Percentiles rank a stretch among this genome's conserved stretches.
phyloP scores from a whole-genome alignment of 1,140 invertebrate genomes.

The Drosophila nannoptera region DNA sequence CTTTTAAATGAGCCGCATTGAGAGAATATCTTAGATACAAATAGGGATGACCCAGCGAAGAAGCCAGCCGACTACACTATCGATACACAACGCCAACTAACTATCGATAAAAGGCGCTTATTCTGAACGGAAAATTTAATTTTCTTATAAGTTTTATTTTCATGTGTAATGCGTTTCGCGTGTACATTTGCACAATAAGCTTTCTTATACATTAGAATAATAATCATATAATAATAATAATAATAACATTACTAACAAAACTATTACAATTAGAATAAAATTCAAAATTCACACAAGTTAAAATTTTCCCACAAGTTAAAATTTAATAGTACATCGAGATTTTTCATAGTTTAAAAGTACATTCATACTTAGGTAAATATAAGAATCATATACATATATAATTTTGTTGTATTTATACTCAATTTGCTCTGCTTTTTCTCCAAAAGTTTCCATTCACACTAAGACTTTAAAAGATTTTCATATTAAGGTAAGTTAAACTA shows the following conservation, averaged over 20 bases:
- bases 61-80: constrained; percentile 8
- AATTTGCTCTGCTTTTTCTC: constrained; percentile 7
- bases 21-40: constrained; percentile 50
- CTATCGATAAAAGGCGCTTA: constrained; percentile 24
- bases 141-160: constrained; percentile 72
- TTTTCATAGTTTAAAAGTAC: constrained; percentile 69
- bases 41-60: constrained; percentile 25
- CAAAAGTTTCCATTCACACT: constrained; percentile 27
- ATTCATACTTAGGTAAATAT: constrained; percentile 42
- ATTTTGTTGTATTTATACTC: constrained; percentile 23
- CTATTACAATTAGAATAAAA: constrained; percentile 75
- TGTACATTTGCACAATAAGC: constrained; percentile 76
- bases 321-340: constrained; percentile 77
- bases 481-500: constrained; percentile 56
- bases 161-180: constrained; percentile 70
- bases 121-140: constrained; percentile 12
- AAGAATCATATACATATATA: constrained; percentile 52
- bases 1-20: constrained; percentile 44
- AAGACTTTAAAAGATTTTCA: constrained; percentile 42
- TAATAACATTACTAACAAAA: constrained; percentile 78
- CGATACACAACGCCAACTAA: constrained; percentile 14
- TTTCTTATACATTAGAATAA: constrained; percentile 58
- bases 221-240: constrained; percentile 61
- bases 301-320: constrained; percentile 54
- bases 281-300: constrained; percentile 62